Evolutionary conservation across 1,140 invertebrate genomes (phyloP).

Genomic region (Bombus cullumanus): DNA sequence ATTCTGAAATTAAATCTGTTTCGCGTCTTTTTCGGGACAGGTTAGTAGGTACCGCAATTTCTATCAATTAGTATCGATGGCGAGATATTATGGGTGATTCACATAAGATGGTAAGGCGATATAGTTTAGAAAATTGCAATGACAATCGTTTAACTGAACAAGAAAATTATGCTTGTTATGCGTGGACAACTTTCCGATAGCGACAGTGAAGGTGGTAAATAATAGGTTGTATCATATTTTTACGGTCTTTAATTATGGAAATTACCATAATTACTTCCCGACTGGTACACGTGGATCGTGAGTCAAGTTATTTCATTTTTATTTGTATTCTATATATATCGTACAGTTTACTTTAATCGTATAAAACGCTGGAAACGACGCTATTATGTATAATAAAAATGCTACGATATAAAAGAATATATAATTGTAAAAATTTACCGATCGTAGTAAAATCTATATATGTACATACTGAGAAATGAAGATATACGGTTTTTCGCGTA

Average conservation of each 20-base stretch:
- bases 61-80: neutral
- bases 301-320: too few species aligned
- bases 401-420: too few species aligned
- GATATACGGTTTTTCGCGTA: neutral
- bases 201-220: neutral
- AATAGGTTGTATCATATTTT: neutral
- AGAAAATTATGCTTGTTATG: neutral
- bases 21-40: too few species aligned
- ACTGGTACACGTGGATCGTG: too few species aligned
- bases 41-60: neutral
- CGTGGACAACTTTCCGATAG: neutral
- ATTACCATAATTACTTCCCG: too few species aligned
- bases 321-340: too few species aligned
- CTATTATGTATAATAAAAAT: too few species aligned
- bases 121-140: neutral
- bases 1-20: conserved; percentile 7
- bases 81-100: neutral
- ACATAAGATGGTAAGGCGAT: neutral
- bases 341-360: too few species aligned
- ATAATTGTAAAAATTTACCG: too few species aligned
- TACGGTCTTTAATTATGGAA: neutral
- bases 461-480: neutral
- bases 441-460: neutral
- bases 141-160: neutral
- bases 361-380: too few species aligned